Conservation (phyloP, 37 sponge, comb jelly and placozoan genomes). For the Aplysina aerophoba region DNA sequence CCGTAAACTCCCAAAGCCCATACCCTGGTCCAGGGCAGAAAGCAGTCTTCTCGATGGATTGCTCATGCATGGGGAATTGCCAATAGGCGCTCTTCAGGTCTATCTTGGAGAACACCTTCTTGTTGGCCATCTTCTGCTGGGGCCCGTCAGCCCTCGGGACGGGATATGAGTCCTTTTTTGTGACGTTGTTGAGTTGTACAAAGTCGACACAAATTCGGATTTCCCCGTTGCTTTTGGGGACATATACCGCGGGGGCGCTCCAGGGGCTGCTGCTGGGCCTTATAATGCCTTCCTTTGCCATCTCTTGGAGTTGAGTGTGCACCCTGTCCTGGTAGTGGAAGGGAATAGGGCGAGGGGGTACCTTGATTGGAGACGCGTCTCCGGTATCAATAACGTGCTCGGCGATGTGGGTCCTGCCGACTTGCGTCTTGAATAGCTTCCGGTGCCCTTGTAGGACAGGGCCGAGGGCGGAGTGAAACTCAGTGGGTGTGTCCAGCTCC, state of each 20-base stretch:
- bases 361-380: constrained; percentile 10
- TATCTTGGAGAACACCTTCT: constrained; percentile 9
- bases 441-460: not conserved
- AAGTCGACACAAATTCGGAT: constrained; percentile 16
- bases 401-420: constrained; percentile 1
- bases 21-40: constrained; percentile 34
- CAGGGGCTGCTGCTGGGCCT: not conserved
- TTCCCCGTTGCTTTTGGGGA: constrained; percentile 3
- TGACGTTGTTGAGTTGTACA: constrained; percentile 17
- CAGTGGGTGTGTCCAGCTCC: constrained; percentile 1
- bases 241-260: not conserved
- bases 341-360: constrained; percentile 17
- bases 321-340: constrained; percentile 23
- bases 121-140: constrained; percentile 1
- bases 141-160: constrained; percentile 14
- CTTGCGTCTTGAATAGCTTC: not conserved
- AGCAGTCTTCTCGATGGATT: constrained; percentile 15
- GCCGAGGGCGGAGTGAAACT: not conserved
- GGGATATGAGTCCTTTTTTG: constrained; percentile 23
- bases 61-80: constrained; percentile 3
- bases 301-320: not conserved
- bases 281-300: not conserved
- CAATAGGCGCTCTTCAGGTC: constrained; percentile 8
- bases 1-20: constrained; percentile 35
- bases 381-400: not conserved